Conservation (phyloP, 35 echinoderm and acorn worm species). For the Chiridota heheva region DNA sequence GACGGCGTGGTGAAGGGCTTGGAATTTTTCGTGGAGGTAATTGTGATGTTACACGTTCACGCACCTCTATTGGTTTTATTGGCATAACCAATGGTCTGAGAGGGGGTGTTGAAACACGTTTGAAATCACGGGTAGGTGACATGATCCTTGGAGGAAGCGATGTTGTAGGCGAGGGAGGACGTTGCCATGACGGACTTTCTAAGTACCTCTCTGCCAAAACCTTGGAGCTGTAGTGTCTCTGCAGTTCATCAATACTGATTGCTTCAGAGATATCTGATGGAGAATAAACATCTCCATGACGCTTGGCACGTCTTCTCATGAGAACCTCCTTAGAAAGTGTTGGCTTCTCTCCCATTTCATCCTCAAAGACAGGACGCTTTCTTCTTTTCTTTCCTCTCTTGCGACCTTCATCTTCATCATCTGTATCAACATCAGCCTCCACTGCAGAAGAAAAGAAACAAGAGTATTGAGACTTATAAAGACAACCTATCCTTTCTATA, state of each 20-base stretch:
- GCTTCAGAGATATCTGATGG: constrained; percentile 36
- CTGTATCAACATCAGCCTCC: constrained; percentile 82
- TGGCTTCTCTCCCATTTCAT: constrained; percentile 13
- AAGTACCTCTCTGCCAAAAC: constrained; percentile 14
- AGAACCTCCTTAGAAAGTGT: constrained; percentile 27
- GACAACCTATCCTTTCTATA: too few species aligned
- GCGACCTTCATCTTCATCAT: constrained; percentile 54
- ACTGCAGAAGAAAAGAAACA: constrained; percentile 36
- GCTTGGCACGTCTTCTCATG: background rate
- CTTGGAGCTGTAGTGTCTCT: constrained; percentile 21
- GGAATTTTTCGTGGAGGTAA: background rate
- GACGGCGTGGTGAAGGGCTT: constrained; percentile 2
- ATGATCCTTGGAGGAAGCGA: background rate
- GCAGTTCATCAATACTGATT: constrained; percentile 12
- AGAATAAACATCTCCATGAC: constrained; percentile 34
- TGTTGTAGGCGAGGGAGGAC: background rate
- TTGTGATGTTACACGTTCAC: background rate
- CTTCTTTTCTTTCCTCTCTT: constrained; percentile 30
- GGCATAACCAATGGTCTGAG: constrained; percentile 15
- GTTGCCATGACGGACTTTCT: constrained; percentile 20
- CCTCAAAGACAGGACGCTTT: background rate
- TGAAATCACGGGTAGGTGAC: constrained; percentile 5
- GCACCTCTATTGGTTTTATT: constrained; percentile 9
- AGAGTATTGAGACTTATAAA: background rate
- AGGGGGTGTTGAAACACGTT: constrained; percentile 33